A percentile compares a stretch with the other conserved stretches of the same genome.
Evolutionary conservation across 2,888 invertebrate genomes (phyloP).

Genomic region (Drosophila phalerata): DNA sequence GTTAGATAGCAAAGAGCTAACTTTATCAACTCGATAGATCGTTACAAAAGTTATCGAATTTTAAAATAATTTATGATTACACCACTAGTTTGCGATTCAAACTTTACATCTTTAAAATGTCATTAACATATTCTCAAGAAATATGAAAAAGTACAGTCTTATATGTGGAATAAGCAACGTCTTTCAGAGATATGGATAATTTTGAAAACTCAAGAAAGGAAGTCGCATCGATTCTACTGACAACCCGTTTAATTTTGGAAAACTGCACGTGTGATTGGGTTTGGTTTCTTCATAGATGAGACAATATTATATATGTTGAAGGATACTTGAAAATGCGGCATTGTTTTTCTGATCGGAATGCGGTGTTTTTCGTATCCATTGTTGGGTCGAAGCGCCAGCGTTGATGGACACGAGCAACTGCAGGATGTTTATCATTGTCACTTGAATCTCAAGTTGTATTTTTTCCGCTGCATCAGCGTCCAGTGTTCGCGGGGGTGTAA

Average conservation of each 20-base stretch:
- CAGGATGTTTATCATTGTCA: constrained; percentile 79
- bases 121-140: background rate
- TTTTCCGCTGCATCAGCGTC: constrained; percentile 38
- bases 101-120: background rate
- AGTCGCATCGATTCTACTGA: constrained; percentile 18
- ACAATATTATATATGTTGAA: constrained; percentile 43
- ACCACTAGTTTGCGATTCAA: too few relatives aligned
- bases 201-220: background rate
- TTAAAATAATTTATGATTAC: too few relatives aligned
- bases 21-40: too few relatives aligned
- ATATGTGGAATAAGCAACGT: background rate
- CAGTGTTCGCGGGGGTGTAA: constrained; percentile 58
- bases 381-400: constrained; percentile 47
- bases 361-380: constrained; percentile 7
- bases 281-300: constrained; percentile 6
- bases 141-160: constrained; percentile 3
- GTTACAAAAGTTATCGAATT: too few relatives aligned
- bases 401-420: constrained; percentile 69
- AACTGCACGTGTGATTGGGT: constrained; percentile 22
- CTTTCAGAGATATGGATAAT: background rate
- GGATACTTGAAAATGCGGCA: constrained; percentile 61
- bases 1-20: too few relatives aligned
- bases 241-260: constrained; percentile 9
- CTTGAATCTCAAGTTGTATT: constrained; percentile 72
- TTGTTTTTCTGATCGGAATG: constrained; percentile 29